A percentile compares a stretch with the other conserved stretches of the same genome.
Conservation (phyloP, 1,140 invertebrate species). For the Cotesia vestalis region DNA sequence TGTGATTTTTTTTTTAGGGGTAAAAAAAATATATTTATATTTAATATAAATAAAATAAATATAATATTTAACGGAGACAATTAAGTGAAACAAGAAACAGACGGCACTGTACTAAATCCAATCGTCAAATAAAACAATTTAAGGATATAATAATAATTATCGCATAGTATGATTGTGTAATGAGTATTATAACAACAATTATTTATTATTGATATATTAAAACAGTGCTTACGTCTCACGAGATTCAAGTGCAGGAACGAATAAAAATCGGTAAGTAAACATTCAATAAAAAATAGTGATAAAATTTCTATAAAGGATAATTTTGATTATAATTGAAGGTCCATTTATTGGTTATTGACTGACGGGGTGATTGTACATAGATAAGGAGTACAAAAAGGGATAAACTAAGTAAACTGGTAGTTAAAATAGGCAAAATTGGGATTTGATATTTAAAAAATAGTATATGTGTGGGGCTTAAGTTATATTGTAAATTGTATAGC, state of each 20-base stretch:
- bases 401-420: background rate
- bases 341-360: no score
- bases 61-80: conserved; percentile 11
- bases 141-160: conserved; percentile 3
- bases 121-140: conserved; percentile 20
- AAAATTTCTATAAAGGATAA: no score
- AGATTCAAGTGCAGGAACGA: conserved; percentile 2
- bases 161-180: background rate
- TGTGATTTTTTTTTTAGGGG: no score
- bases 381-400: no score
- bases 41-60: conserved; percentile 17
- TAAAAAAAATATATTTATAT: background rate
- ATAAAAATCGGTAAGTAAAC: background rate
- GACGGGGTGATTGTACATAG: no score
- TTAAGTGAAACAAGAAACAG: conserved; percentile 29
- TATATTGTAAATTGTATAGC: conserved; percentile 27
- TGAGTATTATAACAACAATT: background rate
- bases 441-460: background rate
- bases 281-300: background rate
- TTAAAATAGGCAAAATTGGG: no score
- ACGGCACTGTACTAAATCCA: conserved; percentile 36
- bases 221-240: conserved; percentile 8
- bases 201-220: background rate
- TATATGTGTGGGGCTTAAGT: conserved; percentile 16
- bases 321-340: no score